phyloP scores from a whole-genome alignment of 2,888 invertebrate species.

The Folsomia candida region DNA sequence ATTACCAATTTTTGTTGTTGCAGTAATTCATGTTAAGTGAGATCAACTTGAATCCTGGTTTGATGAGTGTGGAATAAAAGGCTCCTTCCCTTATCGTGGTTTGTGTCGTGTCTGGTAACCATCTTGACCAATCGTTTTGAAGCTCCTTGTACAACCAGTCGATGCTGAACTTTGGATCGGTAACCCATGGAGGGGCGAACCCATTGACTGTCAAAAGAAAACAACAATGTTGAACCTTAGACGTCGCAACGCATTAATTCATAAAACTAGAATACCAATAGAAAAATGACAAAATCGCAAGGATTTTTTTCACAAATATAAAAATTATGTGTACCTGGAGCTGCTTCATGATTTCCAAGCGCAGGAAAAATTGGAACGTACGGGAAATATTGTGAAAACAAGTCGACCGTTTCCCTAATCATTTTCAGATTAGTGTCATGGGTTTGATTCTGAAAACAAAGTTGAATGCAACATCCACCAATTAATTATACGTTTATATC shows the following conservation, averaged over 20 bases:
- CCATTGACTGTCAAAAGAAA: too few relatives aligned
- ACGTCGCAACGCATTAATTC: not conserved
- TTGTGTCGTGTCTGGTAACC: conserved; percentile 84
- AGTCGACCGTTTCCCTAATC: conserved; percentile 77
- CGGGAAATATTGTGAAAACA: conserved; percentile 83
- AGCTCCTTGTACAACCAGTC: conserved; percentile 90
- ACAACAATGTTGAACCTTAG: not conserved
- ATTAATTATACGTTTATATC: too few relatives aligned
- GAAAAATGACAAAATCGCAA: too few relatives aligned
- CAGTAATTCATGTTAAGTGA: conserved; percentile 97
- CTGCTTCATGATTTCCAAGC: conserved; percentile 93
- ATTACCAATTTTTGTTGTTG: conserved; percentile 87
- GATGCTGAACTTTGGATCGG: conserved; percentile 72
- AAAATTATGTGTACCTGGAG: too few relatives aligned
- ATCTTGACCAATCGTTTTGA: conserved; percentile 83
- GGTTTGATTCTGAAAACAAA: too few relatives aligned
- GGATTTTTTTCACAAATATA: too few relatives aligned
- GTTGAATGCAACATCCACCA: too few relatives aligned
- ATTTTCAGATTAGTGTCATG: conserved; percentile 82
- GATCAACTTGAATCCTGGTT: conserved; percentile 84
- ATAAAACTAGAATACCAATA: not conserved
- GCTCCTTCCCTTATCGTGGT: conserved; percentile 81
- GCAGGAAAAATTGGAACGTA: conserved; percentile 91
- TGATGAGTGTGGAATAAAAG: conserved; percentile 85
- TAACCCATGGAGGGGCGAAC: conserved; percentile 82